Conservation (phyloP, 2,888 invertebrate species). For the Allolobophora icterica region DNA sequence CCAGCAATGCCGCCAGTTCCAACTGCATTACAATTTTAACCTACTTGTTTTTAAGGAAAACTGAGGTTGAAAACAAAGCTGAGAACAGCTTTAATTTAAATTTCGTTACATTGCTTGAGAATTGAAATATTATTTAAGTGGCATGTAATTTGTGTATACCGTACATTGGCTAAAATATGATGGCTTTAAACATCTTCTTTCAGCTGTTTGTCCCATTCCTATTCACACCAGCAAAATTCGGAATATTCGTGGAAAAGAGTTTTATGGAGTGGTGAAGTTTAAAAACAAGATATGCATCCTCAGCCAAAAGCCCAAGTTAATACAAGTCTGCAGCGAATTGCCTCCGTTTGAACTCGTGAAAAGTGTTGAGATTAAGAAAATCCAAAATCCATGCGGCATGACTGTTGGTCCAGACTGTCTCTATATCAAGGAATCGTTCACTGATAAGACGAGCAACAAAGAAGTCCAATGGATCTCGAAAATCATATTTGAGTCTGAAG, state of each 20-base stretch:
- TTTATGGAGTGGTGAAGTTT: background rate
- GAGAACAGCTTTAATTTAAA: too few relatives aligned
- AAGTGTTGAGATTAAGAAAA: background rate
- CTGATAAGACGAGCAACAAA: background rate
- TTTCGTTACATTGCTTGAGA: too few relatives aligned
- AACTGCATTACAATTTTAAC: too few relatives aligned
- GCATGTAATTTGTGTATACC: too few relatives aligned
- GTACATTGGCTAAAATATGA: background rate
- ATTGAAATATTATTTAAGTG: too few relatives aligned
- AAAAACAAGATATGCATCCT: background rate
- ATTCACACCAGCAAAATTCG: background rate
- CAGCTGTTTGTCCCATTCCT: background rate
- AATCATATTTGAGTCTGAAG: background rate
- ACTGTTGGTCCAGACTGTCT: background rate
- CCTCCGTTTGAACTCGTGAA: background rate
- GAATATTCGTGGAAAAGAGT: conserved; percentile 17
- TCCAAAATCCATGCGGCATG: background rate
- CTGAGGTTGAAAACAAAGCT: too few relatives aligned
- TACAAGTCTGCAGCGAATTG: background rate
- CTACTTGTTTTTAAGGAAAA: too few relatives aligned
- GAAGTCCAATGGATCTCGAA: background rate
- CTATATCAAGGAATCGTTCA: background rate
- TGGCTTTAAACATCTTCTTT: background rate
- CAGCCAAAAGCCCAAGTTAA: background rate
- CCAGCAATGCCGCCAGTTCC: too few relatives aligned